Base-by-base conservation (phyloP, 2,113 vertebrate genomes). In the Tylochromis polylepis region DNA sequence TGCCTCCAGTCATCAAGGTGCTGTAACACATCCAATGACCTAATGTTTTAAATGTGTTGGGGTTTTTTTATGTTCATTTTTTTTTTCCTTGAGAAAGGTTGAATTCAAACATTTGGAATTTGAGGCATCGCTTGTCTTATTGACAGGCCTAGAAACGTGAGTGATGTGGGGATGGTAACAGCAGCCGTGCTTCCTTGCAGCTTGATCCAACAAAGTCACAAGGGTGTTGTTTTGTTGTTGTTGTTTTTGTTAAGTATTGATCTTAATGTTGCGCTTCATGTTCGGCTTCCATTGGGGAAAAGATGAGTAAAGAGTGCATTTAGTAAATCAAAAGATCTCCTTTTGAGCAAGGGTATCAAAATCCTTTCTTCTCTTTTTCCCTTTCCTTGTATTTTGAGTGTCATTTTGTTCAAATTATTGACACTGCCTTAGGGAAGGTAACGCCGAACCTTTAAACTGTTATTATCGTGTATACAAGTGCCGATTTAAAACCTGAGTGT, bases 221-320 rank as follows among this genome's bases (percentile, higher is more conserved):
- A 36, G 94, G 91, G 92, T 93, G 87, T 89, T 94, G 94, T 92
- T 91, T 90, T 90, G 91, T 88, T 89, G 92, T 90, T 90, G 84
- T 91, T 93, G 90, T 93, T 93, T 91, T 93, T 87, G 90, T 91
- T 87, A 88, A 46, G 93, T 96, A 96, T 96, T 95, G 96, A 96
- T 95, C 93, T 88, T 79, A 90, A 92, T 85, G 85, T 91, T 93
- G 87, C 12, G 46, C 92, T 91, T 94, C 94, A 93, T 94, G 91
- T 93, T 92, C 58, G 27, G 72, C 85, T 81, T 91, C 86, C 92
- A 87, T 88, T 65, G 81, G 93, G 92, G 93, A 89, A 91, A 91
- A 85, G 85, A 91, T 86, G 88, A 93, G 94, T 84, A 91, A 94
- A 87, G 82, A 89, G 86, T 93, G 80, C 80, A 89, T 95, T 96